These are phyloP conservation scores for Hyposoter dolosus DNA, from an alignment of 2,888 invertebrate species.

Conservation along the genomic window DNA sequence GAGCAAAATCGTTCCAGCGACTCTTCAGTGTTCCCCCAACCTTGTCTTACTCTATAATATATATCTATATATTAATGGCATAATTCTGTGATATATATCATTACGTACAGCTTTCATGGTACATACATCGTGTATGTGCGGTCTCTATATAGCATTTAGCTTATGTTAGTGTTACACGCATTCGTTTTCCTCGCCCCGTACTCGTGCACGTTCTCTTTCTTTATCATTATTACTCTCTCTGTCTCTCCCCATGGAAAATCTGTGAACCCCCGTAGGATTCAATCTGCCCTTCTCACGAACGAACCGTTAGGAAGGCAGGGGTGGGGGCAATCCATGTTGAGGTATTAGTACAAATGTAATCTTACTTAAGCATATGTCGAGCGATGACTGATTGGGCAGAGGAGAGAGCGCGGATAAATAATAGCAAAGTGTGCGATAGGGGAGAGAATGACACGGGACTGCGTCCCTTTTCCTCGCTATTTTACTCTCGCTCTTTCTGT, in stretches of 20 bases:
- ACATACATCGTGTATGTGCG: constrained; percentile 44
- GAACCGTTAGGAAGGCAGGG: constrained; percentile 15
- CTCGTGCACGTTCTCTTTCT: constrained; percentile 37
- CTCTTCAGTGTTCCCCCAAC: constrained; percentile 62
- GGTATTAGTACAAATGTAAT: constrained; percentile 84
- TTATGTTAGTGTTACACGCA: constrained; percentile 58
- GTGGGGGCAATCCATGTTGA: constrained; percentile 53
- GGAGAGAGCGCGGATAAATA: constrained; percentile 81
- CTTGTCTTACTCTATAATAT: constrained; percentile 11
- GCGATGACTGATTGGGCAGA: constrained; percentile 82
- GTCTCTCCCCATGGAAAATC: constrained; percentile 63
- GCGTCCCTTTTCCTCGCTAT: constrained; percentile 65
- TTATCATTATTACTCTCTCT: constrained; percentile 13
- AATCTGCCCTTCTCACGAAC: constrained; percentile 47
- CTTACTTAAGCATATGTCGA: constrained; percentile 84
- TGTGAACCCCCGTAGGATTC: constrained; percentile 55
- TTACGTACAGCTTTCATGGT: constrained; percentile 64
- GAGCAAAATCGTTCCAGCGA: constrained; percentile 46
- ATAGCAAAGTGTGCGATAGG: constrained; percentile 71
- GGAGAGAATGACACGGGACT: constrained; percentile 48
- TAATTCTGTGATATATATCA: constrained; percentile 78
- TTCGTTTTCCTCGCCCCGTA: constrained; percentile 62
- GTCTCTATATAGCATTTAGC: constrained; percentile 62
- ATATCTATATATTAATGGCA: constrained; percentile 17
- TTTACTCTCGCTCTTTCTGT: constrained; percentile 27